Conservation (phyloP, 2,113 vertebrate genomes). For the Petrocephalus zakoni region DNA sequence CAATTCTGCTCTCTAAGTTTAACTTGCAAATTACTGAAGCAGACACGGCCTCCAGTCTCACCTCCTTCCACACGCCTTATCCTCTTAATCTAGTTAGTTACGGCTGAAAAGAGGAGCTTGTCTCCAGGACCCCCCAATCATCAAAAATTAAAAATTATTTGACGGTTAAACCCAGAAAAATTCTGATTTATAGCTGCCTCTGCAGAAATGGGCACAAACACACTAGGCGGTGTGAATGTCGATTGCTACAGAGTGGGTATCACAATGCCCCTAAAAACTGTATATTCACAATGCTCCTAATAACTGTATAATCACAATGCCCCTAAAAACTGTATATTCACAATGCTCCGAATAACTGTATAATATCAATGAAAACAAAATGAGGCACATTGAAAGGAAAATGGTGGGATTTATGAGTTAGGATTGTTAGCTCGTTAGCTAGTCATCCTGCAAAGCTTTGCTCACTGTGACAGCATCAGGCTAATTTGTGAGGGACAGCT, state of each 20-base stretch:
- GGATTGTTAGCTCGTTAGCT: background rate
- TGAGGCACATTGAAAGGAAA: slow-evolving; percentile 9
- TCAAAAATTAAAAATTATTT: background rate
- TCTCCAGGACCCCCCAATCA: background rate
- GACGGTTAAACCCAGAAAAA: background rate
- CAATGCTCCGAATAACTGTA: slow-evolving; percentile 22
- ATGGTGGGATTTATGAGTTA: background rate
- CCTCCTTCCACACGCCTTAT: background rate
- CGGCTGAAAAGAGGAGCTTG: background rate
- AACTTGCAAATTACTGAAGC: background rate
- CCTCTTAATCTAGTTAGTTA: background rate
- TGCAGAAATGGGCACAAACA: background rate
- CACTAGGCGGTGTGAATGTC: background rate
- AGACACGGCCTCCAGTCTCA: background rate
- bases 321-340: too few relatives aligned
- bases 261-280: slow-evolving; percentile 24
- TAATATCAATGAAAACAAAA: slow-evolving; percentile 18
- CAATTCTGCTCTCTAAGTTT: background rate
- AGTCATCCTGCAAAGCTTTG: background rate
- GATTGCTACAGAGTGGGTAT: slow-evolving; percentile 1
- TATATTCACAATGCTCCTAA: too few relatives aligned
- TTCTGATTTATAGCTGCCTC: background rate
- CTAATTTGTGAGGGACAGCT: background rate
- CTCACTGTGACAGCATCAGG: background rate
- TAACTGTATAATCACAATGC: slow-evolving; percentile 20